Evolutionary conservation across 2,888 invertebrate genomes (phyloP), one percentile per base, ranked within the genome.

Genomic region (Anaspis maculata): DNA sequence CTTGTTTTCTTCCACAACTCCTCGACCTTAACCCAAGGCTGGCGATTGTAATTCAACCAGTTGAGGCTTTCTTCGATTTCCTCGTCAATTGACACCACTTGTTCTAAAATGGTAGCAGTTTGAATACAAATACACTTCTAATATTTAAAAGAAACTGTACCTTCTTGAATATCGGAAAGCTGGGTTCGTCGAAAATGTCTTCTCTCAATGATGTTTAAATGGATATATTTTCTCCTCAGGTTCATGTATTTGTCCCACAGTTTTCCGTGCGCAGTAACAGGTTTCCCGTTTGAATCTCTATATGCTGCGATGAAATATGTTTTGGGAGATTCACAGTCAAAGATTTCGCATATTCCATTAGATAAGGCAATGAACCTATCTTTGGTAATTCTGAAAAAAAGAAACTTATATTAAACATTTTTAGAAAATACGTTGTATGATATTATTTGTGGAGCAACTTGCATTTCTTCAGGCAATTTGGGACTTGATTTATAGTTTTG

Each of bases 211-310:
- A 24, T 24, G 4, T 24, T 10, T 10, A 24, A 11, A 7, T 24
- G 5, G 5, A 24, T 24, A 24, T 24, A 24, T 24, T 24, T 24
- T 9, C 24, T 9, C 5, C 24, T 9, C 24, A 24, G 10, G 24
- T 24, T 24, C 24, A 24, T 24, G 11, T 24, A 24, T 24, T 11
- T 24, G 12, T 24, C 24, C 4, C 10, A 24, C 12, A 24, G 12
- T 24, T 24, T 24, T 10, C 24, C 24, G 5, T 24, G 24, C 4
- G 24, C 24, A 9, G 24, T 7, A 5, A 24, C 12, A 10, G 24
- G 24, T 24, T 24, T 24, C 9, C 11, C 24, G 10, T 24, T 10
- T 9, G 24, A 24, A 4, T 10, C 24, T 24, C 24, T 9, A 10
- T 10, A 11, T 7, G 24, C 24, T 10, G 24, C 6, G 9, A 24